Evolutionary conservation across 2,113 vertebrate species (phyloP), one percentile per base, ranked within the genome.

Genomic region (Syngnathus floridae): DNA sequence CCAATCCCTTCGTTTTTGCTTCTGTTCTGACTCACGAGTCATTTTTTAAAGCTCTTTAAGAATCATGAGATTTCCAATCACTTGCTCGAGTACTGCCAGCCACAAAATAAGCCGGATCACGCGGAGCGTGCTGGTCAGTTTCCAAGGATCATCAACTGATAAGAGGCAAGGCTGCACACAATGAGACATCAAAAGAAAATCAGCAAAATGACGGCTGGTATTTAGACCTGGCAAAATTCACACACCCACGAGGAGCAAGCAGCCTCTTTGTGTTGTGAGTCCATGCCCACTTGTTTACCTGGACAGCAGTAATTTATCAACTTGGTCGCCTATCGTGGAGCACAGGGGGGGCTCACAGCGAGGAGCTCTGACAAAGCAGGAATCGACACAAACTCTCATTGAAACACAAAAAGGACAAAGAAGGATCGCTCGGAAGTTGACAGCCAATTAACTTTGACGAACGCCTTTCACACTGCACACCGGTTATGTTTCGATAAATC

Each of bases 61-160:
- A 77, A 78, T 83, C 74, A 73, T 73, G 54, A 81, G 72, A 70
- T 75, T 78, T 80, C 52, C 67, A 79, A 72, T 83, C 64, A 69
- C 67, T 57, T 22, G 52, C n/a, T 7, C 26, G n/a, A 72, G 37
- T 60, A 26, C 65, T 3, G 57, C 7, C 48, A 66, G 77, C 65
- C 63, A 70, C 66, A 70, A 7, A 75, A 62, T 72, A 46, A 76
- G 66, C 63, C 51, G 8, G 2, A 68, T 75, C 74, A 74, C 22
- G 1, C 56, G 56, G 51, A 59, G 38, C 9, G 0, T 8, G 60
- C 46, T 16, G 26, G 19, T 41, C 36, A 36, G 37, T 68, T 54
- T 51, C 62, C 22, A 7, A 12, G 10, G 5, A 31, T 69, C 13
- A 21, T 35, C 52, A 63, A 72, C 61, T 40, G 31, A 67, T 56